Base-by-base conservation (phyloP, 2,888 invertebrate genomes). In the Parascotia fuliginaria region DNA sequence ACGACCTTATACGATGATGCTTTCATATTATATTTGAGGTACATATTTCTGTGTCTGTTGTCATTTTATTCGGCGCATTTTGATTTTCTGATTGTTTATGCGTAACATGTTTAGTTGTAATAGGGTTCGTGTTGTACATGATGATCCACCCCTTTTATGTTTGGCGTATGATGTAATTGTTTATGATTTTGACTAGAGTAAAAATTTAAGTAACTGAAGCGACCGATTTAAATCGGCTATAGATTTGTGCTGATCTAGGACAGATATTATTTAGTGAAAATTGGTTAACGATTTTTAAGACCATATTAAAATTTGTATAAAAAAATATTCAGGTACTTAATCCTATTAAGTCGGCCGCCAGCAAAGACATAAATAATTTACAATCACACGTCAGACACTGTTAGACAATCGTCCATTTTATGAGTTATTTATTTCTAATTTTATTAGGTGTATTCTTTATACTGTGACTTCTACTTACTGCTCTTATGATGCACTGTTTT, bases 401-500 rank as follows among this genome's bases (percentile, higher is more conserved):
- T 29, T 44, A 12, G 36, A 34, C 4, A 4, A 24, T 7, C 44
- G 49, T 59, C 34, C 55, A 40, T 42, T 47, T 41, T 38, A 44
- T 64, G 16, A 53, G 40, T 42, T 51, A 43, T 45, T 42, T 52
- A 45, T 42, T 56, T 55, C 24, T 41, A 31, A 29, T 33, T 43
- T 15, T 44, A 48, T 36, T 52, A 52, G 53, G 51, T 55, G 42
- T 66, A 53, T 42, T 47, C 51, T 47, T 62, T 13, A 39, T 42
- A 34, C 49, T 47, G 42, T 47, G 51, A 57, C 47, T 55, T 55
- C 60, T 66, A 55, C 48, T 40, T 41, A 56, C 50, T 62, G 39
- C 47, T 61, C 48, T 59, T 63, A 51, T 45, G 38, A 52, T 60
- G 56, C 67, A 56, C 49, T 66, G 46, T 54, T 62, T 29, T 70